Conservation (phyloP, 2,113 vertebrate genomes). For the Pollachius pollachius region DNA sequence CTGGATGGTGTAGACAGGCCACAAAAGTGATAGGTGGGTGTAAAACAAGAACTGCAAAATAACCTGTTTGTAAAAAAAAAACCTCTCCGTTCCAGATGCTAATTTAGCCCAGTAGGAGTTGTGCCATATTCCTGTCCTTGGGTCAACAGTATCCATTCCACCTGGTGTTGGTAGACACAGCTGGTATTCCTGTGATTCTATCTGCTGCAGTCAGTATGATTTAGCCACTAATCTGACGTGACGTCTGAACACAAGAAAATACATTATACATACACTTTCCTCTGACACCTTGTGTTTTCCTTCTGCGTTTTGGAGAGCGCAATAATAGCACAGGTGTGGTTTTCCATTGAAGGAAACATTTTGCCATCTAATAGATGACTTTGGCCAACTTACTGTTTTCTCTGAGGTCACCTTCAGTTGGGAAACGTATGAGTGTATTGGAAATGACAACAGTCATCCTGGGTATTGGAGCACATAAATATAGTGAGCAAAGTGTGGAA, state of each 20-base stretch:
- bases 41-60: too few species aligned
- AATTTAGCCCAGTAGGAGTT: neutral
- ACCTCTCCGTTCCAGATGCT: too few species aligned
- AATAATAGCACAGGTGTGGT: slow-evolving; percentile 41
- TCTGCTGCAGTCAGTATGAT: slow-evolving; percentile 4
- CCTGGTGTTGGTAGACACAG: slow-evolving; percentile 31
- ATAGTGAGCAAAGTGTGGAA: slow-evolving; percentile 32
- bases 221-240: slow-evolving; percentile 21
- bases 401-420: slow-evolving; percentile 36
- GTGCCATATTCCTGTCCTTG: slow-evolving; percentile 3
- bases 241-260: slow-evolving; percentile 16
- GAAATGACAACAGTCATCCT: slow-evolving; percentile 40
- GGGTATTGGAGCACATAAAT: slow-evolving; percentile 31
- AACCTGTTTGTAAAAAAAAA: too few species aligned
- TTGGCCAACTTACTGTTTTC: slow-evolving; percentile 35
- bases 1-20: too few species aligned
- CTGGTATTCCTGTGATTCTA: slow-evolving; percentile 24
- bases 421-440: slow-evolving; percentile 47
- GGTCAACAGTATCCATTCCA: slow-evolving; percentile 39
- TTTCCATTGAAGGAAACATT: slow-evolving; percentile 49
- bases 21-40: too few species aligned
- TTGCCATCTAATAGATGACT: slow-evolving; percentile 45
- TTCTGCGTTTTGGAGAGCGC: slow-evolving; percentile 19
- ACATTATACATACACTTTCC: slow-evolving; percentile 25
- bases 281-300: slow-evolving; percentile 28